Base-by-base conservation (phyloP, 1,140 invertebrate genomes). In the Leptonema lineaticorne region DNA sequence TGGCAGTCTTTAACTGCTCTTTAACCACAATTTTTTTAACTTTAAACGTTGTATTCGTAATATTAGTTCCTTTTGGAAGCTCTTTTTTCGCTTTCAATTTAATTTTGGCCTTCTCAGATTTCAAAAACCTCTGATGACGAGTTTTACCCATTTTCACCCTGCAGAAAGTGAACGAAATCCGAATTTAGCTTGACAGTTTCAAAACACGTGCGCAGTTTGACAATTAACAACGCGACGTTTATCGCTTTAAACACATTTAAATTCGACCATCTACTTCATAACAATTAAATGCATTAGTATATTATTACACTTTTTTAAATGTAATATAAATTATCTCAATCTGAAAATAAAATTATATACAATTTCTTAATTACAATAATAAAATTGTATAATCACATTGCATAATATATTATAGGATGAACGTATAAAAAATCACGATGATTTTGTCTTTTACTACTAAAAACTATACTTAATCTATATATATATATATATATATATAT, bases 31-130 rank as follows among this genome's bases (percentile, higher is more conserved):
- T 94, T 75, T 93, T 92, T 73, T 91, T 91, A 1, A 94, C 86
- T 86, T 94, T 95, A 75, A 96, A 96, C 74, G 89, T 86, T 0
- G 92, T 90, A 76, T 94, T 88, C 0, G 93, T 96, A 2, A 92
- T 86, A 85, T 96, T 96, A 46, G 88, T 86, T 11, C 90, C 89
- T 79, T 90, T 92, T 0, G 90, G 89, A 48, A 91, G 76, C 86
- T 74, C 86, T 87, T 78, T 53, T 81, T 85, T 81, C 76, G 86
- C 78, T 76, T 92, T 92, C 29, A 93, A 77, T 76, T 92, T 92
- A 0, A 89, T 87, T 83, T 92, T 93, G 0, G 88, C 81, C 73
- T 90, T 92, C 78, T 93, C 90, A 3, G 88, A 85, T 75, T 89
- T 90, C 3, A 90, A 73, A 72, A 88, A 85, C 72, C 91, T 92